Percentiles rank a stretch among this genome's conserved stretches.
Evolutionary conservation across 2,888 invertebrate species (phyloP).

Genomic region (Neoaliturus tenellus): DNA sequence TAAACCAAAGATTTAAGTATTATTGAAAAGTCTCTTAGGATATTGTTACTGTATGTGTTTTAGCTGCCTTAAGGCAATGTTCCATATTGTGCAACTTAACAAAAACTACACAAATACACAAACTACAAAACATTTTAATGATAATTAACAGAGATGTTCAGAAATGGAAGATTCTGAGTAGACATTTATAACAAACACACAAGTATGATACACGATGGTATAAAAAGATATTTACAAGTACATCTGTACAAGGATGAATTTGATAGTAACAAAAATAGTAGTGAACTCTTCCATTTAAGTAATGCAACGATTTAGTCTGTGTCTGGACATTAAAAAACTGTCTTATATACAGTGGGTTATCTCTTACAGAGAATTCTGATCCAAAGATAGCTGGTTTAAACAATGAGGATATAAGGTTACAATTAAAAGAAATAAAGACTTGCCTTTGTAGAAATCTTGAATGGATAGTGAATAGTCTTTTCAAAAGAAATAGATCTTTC

Average conservation of each 20-base stretch:
- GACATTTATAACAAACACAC: neutral
- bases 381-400: too few relatives aligned
- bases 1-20: too few relatives aligned
- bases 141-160: neutral
- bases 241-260: neutral
- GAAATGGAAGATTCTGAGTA: neutral
- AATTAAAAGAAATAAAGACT: too few relatives aligned
- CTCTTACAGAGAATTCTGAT: too few relatives aligned
- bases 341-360: too few relatives aligned
- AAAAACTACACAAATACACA: neutral
- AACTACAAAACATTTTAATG: neutral
- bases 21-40: too few relatives aligned
- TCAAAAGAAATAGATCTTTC: too few relatives aligned
- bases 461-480: too few relatives aligned
- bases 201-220: neutral
- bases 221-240: slow-evolving; percentile 1
- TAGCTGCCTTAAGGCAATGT: neutral
- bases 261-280: neutral
- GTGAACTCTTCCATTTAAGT: neutral
- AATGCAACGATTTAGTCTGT: neutral
- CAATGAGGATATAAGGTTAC: too few relatives aligned
- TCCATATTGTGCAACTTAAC: neutral
- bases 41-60: too few relatives aligned
- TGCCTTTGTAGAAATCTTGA: too few relatives aligned
- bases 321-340: too few relatives aligned